Base-by-base conservation (phyloP, 2,888 invertebrate genomes). In the Eulithis testata region DNA sequence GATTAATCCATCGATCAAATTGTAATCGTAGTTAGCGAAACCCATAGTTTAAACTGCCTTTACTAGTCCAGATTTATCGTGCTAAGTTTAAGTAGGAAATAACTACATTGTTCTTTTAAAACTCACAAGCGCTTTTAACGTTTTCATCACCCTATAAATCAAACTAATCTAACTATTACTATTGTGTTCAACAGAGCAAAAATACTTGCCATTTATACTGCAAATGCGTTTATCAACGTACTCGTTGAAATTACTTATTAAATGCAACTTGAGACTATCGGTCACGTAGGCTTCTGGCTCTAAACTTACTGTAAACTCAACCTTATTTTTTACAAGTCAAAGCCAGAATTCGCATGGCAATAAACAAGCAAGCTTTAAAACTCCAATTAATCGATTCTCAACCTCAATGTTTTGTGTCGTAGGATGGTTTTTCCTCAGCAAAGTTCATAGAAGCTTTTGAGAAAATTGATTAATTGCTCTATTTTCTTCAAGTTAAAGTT, bases 211-310 rank as follows among this genome's bases (percentile, higher is more conserved):
- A 37, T 69, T 31, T 31, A 21, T 21, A 62, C 52, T 14, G 31
- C 31, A 56, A 62, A 68, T 60, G 65, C 69, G 66, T 53, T 71
- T 74, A 74, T 74, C 74, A 65, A 60, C 14, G 31, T 4, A 27
- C 31, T 31, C 31, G 31, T 31, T 21, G 11, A 69, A 76, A 74
- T 70, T 68, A 68, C 74, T 63, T 68, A 76, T 76, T 72, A 73
- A 73, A 67, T 67, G 67, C 67, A 73, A 73, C 70, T 45, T 68
- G 70, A 70, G 21, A 66, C 72, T 75, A 76, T 75, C 75, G 69
- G 74, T 74, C 74, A 73, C 73, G 72, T 69, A 67, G 71, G 60
- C 66, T 68, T 68, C 55, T 8, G 60, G 59, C 43, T 31, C 31
- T 31, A 31, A 31, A 6, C 31, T 31, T 6, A 36, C 47, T 45